Evolutionary conservation across 2,888 invertebrate genomes (phyloP), one percentile per base, ranked within the genome.

Genomic region (Lamellibrachia columna): DNA sequence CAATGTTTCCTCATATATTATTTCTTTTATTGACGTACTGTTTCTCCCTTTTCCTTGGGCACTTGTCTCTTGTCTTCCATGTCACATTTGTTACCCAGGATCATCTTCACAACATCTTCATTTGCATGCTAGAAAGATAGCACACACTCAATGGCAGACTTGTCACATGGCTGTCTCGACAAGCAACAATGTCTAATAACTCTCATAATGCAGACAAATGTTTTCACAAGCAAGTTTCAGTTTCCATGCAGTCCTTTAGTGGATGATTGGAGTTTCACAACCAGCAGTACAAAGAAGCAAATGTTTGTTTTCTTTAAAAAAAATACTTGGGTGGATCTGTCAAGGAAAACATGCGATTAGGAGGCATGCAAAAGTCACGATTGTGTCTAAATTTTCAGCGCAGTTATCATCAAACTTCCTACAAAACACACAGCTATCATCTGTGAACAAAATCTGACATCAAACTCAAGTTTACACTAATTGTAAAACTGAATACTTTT

Each of bases 101-200:
- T 99, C 99, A 99, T 99, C 97, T 99, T 99, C 96, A 99, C 99
- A 92, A 99, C 99, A 97, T 99, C 99, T 97, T 99, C 99, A 97
- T 99, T 99, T 53, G 99, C 99, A 97, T 99, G 99, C 99, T 99
- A 95, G 28, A 90, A 52, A 90, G 52, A 40, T 3, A 58, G n/a
- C 28, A 53, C 90, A 22, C 28, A 53, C 15, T 53, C 91, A 55
- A 40, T 55, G n/a, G 53, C 53, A 75, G 75, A 75, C 75, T 3
- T 2, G 75, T 75, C 22, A 40, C 40, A 40, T 40, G 40, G 40
- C 40, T 40, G 40, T 40, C 40, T 40, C 40, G 15, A 75, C 22
- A 4, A 75, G 75, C 75, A 75, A 4, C 22, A 22, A 6, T 15
- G 75, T 22, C 11, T 75, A 6, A 22, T 4, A 75, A 22, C 6